A percentile compares a stretch with the other conserved stretches of the same genome.
Conservation (phyloP, 2,113 vertebrate species). For the Sialia sialis region DNA sequence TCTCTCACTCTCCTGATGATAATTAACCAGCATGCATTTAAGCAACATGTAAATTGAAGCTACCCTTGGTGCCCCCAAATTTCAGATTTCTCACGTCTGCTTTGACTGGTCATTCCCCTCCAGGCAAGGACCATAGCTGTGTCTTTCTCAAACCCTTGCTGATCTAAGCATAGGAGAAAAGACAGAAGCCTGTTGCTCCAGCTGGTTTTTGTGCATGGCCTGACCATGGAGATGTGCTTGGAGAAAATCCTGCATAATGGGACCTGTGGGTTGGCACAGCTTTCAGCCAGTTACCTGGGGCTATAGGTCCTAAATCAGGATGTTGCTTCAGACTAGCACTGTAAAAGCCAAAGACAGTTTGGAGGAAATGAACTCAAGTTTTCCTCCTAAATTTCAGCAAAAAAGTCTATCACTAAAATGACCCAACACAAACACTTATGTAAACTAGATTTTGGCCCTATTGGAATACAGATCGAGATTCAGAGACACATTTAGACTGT, state of each 20-base stretch:
- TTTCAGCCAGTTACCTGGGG: background rate
- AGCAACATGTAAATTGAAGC: background rate
- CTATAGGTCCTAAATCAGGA: background rate
- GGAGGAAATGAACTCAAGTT: background rate
- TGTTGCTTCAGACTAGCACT: background rate
- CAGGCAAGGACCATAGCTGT: background rate
- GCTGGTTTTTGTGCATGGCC: background rate
- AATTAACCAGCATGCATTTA: background rate
- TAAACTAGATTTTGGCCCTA: background rate
- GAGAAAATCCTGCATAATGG: background rate
- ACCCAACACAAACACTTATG: background rate
- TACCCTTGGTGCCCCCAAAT: background rate
- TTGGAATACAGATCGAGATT: background rate
- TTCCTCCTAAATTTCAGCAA: background rate
- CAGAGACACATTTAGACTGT: background rate
- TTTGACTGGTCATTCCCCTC: background rate
- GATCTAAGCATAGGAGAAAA: background rate
- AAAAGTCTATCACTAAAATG: background rate
- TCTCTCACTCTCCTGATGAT: background rate
- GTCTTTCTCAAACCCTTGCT: background rate
- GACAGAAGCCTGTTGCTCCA: fast-evolving
- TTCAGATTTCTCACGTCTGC: background rate
- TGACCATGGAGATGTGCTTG: background rate
- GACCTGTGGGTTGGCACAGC: background rate
- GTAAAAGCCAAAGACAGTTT: background rate